Base-by-base conservation (phyloP, 2,888 invertebrate species). In the Andrena chrysosceles region DNA sequence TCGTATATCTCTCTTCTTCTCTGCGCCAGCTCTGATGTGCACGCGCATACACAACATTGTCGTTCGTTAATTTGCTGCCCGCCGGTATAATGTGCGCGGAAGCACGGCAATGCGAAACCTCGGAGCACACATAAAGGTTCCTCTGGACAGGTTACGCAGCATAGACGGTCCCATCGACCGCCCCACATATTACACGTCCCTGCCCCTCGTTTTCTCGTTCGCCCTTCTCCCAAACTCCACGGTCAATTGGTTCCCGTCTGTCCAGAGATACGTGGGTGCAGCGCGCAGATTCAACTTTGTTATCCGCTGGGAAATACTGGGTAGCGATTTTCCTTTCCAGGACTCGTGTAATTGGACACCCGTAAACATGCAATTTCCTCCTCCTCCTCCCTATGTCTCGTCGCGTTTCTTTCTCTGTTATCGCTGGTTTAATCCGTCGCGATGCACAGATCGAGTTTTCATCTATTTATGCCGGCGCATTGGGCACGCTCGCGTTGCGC, bases 141-240 rank as follows among this genome's bases (percentile, higher is more conserved):
- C 23, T 56, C 56, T 60, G 56, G 68, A 76, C 68, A 64, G 68
- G 56, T 63, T 63, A 66, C 33, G 16, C 79, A 62, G 73, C 80
- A 81, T 77, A 77, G 80, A 68, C 69, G 73, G 76, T 68, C 72
- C 85, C 91, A 91, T 91, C 91, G 91, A 91, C 89, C 91, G 91
- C 88, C 90, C 90, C 91, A 91, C 90, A 91, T 91, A 89, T 89
- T 90, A 89, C 86, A 69, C 74, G 83, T 81, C 86, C 80, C 56
- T 79, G 69, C 85, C 86, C 77, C 70, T 78, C 77, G 77, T 80
- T 60, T 81, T 73, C 74, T 79, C 77, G 35, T 60, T 56, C 66
- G 62, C 69, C 67, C 16, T 20, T 29, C 80, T 48, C 76, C 84
- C 84, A 84, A 87, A 87, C 88, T 56, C 56, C 87, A 82, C 86